phyloP scores from a whole-genome alignment of 2,113 vertebrate species.

The Ptilorrhoa leucosticta region DNA sequence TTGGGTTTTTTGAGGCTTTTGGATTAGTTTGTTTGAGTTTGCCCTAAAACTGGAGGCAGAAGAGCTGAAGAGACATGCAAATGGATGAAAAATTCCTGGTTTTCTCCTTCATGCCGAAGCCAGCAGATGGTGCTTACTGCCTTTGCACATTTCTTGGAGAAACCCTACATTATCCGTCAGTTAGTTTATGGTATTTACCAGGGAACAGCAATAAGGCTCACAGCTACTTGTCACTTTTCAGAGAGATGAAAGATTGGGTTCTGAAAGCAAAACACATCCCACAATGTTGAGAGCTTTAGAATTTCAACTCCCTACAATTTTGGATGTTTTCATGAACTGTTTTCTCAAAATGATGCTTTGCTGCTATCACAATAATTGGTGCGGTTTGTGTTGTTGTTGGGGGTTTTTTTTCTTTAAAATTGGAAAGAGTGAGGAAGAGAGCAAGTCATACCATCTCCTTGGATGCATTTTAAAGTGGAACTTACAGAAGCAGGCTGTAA shows the following conservation, averaged over 20 bases:
- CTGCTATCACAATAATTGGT: not conserved
- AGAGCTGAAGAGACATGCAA: not conserved
- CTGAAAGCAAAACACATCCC: slow-evolving; percentile 14
- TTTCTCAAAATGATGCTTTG: slow-evolving; percentile 2
- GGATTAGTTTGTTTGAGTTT: not conserved
- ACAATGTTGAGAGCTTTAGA: slow-evolving; percentile 21
- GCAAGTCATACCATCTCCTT: not conserved
- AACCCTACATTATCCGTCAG: not conserved
- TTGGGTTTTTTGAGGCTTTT: not conserved
- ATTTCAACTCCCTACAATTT: not conserved
- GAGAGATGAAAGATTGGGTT: not conserved
- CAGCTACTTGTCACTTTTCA: not conserved
- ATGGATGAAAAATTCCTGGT: not conserved
- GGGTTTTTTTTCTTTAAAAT: not conserved
- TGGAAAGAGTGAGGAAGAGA: not conserved
- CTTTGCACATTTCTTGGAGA: not conserved
- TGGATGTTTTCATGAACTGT: not conserved
- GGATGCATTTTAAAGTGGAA: not conserved
- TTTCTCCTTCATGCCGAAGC: not conserved
- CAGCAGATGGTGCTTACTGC: slow-evolving; percentile 45
- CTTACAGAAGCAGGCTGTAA: not conserved
- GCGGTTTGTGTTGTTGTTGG: not conserved
- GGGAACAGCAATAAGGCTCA: not conserved
- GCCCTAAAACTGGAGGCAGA: not conserved
- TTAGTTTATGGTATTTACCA: not conserved